phyloP scores from a whole-genome alignment of 2,797 vertebrate genomes.

The Pseudotriccus pelzelni region DNA sequence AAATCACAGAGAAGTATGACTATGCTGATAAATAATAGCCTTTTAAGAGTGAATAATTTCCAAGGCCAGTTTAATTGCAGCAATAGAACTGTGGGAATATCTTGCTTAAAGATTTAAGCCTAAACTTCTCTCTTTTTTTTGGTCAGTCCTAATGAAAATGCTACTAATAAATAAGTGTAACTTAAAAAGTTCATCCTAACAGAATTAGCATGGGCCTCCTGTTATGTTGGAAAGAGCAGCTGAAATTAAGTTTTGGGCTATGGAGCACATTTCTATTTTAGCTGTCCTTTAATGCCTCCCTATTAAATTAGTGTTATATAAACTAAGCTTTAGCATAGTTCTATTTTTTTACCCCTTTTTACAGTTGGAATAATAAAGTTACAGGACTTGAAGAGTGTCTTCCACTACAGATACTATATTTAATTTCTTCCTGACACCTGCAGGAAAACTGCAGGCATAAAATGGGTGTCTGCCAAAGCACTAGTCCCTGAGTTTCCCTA shows the following conservation, averaged over 20 bases:
- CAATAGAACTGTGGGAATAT: background rate
- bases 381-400: background rate
- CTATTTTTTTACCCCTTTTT: background rate
- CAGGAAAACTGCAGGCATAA: background rate
- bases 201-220: constrained; percentile 9
- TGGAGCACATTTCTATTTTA: constrained; percentile 27
- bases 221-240: background rate
- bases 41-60: background rate
- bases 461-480: background rate
- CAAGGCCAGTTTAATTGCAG: background rate
- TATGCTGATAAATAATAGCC: background rate
- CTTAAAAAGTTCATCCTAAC: background rate
- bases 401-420: background rate
- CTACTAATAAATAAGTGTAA: background rate
- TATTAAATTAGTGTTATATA: constrained; percentile 15
- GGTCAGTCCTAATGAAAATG: background rate
- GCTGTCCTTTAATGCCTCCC: constrained; percentile 1
- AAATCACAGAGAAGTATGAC: background rate
- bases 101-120: background rate
- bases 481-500: background rate
- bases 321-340: constrained; percentile 14
- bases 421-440: background rate
- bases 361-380: background rate
- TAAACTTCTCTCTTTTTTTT: background rate
- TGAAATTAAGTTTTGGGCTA: constrained; percentile 28